Base-by-base conservation (phyloP, 2,113 vertebrate species). In the Aphyosemion australe region DNA sequence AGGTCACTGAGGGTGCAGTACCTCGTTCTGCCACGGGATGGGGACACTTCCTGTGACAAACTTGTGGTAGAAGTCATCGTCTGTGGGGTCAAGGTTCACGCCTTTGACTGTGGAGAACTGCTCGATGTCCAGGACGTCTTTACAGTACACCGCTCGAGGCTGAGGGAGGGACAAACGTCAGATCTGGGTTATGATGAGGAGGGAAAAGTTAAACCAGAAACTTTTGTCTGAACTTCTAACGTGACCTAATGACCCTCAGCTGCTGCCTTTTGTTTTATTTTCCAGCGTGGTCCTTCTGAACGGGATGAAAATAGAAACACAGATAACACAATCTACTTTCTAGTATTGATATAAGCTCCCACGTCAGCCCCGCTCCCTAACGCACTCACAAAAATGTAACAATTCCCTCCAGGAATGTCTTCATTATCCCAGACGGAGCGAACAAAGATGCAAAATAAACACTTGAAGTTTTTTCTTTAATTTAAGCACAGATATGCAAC, bases 1-100 rank as follows among this genome's bases (percentile, higher is more conserved):
- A 14, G 10, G 41, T 12, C 3, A 11, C 14, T 19, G 2, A 57
- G 41, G 20, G 5, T 48, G 79, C 78, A 84, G 76, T 95, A 98
- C 96, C 96, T 97, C 95, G 0, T 95, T 95, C 91, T 98, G 96
- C 96, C 96, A 97, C 78, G 96, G 95, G 90, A 97, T 96, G 91
- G 95, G 92, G 91, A 97, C 95, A 86, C 93, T 93, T 65, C 96
- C 96, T 0, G 95, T 97, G 60, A 93, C 94, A 89, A 98, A 96
- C 80, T 95, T 94, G 70, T 93, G 91, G 65, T 97, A 97, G 90
- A 97, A 96, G 76, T 91, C 87, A 2, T 93, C 88, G 6, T 97
- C 96, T 0, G 91, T 91, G 48, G 92, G 92, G 85, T 97, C 95
- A 92, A 98, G 92, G 84, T 93, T 93, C 65, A 97, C 92, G 34